Base-by-base conservation (phyloP, 2,797 vertebrate genomes). In the Halcyon badia region DNA sequence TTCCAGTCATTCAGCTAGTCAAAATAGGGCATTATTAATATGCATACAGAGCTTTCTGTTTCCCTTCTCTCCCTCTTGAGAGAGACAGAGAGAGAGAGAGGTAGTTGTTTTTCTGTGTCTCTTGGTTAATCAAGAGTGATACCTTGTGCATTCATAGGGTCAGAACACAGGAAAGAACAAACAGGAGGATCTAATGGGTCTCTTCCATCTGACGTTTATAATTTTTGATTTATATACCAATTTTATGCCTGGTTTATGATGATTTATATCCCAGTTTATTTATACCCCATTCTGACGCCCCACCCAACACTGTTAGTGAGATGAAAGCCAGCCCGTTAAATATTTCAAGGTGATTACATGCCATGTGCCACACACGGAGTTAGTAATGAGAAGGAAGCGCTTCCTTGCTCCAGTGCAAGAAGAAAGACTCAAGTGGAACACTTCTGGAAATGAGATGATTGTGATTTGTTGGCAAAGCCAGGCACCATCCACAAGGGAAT, bases 21-120 rank as follows among this genome's bases (percentile, higher is more conserved):
- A 98, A 98, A 97, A 97, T 97, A 96, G n/a, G 92, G 71, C 82
- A 96, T 92, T 96, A 97, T 97, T 97, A 97, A 97, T 96, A 96
- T 96, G 94, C 94, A 88, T 91, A 61, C 49, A 61, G 91, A 78
- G 64, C 37, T 51, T 42, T 87, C 78, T 66, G 60, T 93, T 94
- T 97, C 64, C 76, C 48, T 86, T 87, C 33, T 70, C 44, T 85
- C 54, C 83, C 61, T 95, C 79, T 92, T 84, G 95, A 96, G 87
- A 96, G 69, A 92, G 20, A 71, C 11, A 31, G 64, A 37, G 37
- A 37, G 37, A 37, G 35, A 84, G 94, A 94, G 94, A 91, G 71
- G 88, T 80, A 65, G 88, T 79, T 0, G 44, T 90, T 92, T 33
- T 90, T 95, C 61, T 21, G 13, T 75, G 68, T 93, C 77, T 96